These are phyloP conservation scores for Helicoverpa assulta DNA, from an alignment of 2,888 invertebrate genomes.

Conservation along the genomic window DNA sequence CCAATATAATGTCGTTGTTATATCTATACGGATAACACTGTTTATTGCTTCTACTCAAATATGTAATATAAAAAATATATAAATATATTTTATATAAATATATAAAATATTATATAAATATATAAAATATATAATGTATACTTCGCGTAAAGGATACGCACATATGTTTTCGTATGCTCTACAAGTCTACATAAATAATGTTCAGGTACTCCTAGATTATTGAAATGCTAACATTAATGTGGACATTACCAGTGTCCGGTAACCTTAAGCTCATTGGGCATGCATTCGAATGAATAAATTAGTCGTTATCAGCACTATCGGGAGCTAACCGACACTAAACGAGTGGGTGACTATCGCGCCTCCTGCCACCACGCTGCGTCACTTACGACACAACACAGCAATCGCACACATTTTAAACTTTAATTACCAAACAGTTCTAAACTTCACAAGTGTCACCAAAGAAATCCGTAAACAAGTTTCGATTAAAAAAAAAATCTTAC, in stretches of 20 bases:
- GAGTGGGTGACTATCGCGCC: conserved; percentile 86
- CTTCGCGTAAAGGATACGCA: no score
- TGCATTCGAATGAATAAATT: conserved; percentile 87
- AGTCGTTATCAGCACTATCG: conserved; percentile 84
- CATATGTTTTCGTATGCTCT: not conserved
- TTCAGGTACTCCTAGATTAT: not conserved
- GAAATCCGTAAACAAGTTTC: no score
- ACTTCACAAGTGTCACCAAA: not conserved
- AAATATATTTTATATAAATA: no score
- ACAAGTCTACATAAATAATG: not conserved
- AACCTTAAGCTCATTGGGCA: conserved; percentile 79
- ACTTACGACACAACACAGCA: conserved; percentile 36
- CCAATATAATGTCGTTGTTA: no score
- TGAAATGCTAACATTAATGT: conserved; percentile 12
- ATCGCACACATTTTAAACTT: conserved; percentile 40
- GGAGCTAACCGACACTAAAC: conserved; percentile 74
- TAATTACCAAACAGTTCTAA: conserved; percentile 10
- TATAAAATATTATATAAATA: no score
- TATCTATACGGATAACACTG: no score
- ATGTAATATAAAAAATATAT: no score
- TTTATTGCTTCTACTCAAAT: no score
- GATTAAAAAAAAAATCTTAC: not conserved
- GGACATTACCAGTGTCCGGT: conserved; percentile 62
- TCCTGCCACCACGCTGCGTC: conserved; percentile 63
- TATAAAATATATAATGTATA: no score